These are phyloP conservation scores for Alloscopus bannaensis DNA, from an alignment of 2,888 invertebrate species.

Conservation along the genomic window DNA sequence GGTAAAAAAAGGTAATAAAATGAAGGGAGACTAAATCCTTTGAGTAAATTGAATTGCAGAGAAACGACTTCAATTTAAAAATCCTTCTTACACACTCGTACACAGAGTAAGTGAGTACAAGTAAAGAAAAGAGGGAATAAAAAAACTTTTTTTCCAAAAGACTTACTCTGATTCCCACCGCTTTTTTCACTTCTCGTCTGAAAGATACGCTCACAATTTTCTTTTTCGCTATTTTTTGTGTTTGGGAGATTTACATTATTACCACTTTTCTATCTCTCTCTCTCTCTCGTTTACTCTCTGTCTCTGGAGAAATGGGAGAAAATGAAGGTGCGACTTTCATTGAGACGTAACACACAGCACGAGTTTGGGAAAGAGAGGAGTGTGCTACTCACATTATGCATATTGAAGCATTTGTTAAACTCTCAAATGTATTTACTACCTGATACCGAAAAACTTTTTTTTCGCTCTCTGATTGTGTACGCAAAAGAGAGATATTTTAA, in stretches of 20 bases:
- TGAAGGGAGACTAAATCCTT: constrained; percentile 74
- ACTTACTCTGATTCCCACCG: constrained; percentile 46
- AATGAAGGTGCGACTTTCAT: too few species aligned
- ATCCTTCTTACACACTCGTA: too few species aligned
- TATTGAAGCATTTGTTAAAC: too few species aligned
- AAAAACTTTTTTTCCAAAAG: constrained; percentile 53
- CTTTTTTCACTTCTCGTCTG: constrained; percentile 16
- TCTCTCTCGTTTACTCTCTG: too few species aligned
- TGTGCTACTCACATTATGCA: too few species aligned
- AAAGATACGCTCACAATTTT: constrained; percentile 1
- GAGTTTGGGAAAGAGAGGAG: too few species aligned
- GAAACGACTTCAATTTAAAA: constrained; percentile 74
- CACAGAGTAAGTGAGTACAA: constrained; percentile 64
- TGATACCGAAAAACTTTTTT: too few species aligned
- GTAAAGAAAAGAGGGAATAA: constrained; percentile 51
- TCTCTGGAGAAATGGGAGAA: too few species aligned
- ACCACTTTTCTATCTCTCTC: too few species aligned
- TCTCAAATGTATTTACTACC: constrained; percentile 45
- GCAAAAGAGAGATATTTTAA: too few species aligned
- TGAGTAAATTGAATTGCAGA: constrained; percentile 74
- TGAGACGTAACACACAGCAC: too few species aligned
- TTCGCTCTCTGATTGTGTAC: too few species aligned
- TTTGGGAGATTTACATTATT: constrained; percentile 61
- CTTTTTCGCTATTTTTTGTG: constrained; percentile 29
- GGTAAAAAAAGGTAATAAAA: constrained; percentile 74